Evolutionary conservation across 2,888 invertebrate genomes (phyloP).

Genomic region (Acleris emargana): DNA sequence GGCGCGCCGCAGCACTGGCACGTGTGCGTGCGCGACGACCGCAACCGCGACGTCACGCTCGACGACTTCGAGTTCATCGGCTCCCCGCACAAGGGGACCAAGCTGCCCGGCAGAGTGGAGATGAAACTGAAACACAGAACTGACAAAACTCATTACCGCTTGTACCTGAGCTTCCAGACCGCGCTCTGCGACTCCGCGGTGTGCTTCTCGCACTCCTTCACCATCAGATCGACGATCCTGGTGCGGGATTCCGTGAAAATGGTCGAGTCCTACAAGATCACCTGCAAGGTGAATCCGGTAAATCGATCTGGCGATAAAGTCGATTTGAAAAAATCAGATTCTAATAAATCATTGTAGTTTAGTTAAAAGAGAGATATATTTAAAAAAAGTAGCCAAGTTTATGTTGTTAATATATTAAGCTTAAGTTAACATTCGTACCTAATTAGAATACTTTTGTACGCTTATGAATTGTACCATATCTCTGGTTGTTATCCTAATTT

Average conservation of each 20-base stretch:
- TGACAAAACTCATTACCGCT: constrained; percentile 73
- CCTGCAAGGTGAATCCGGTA: constrained; percentile 77
- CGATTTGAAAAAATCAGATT: constrained; percentile 17
- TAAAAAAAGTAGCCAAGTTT: no score
- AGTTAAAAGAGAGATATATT: background rate
- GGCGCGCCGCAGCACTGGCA: constrained; percentile 84
- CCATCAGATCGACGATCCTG: constrained; percentile 71
- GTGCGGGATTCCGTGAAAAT: constrained; percentile 76
- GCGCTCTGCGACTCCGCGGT: constrained; percentile 66
- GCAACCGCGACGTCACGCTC: constrained; percentile 65
- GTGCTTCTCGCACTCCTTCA: constrained; percentile 73
- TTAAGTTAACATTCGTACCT: background rate
- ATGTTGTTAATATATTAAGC: background rate
- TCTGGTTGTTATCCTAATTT: background rate
- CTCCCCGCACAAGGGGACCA: constrained; percentile 64
- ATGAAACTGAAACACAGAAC: constrained; percentile 72
- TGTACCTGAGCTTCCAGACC: constrained; percentile 75
- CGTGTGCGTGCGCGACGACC: constrained; percentile 69
- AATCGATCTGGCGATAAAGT: constrained; percentile 45
- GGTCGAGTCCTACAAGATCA: constrained; percentile 77
- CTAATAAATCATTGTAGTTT: constrained; percentile 17
- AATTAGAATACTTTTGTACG: background rate
- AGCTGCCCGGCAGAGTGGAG: constrained; percentile 73
- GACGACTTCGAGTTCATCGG: constrained; percentile 72
- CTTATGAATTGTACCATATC: background rate